Evolutionary conservation across 2,797 vertebrate genomes (phyloP), one percentile per base, ranked within the genome.

Genomic region (Melanotaenia maccullochi): DNA sequence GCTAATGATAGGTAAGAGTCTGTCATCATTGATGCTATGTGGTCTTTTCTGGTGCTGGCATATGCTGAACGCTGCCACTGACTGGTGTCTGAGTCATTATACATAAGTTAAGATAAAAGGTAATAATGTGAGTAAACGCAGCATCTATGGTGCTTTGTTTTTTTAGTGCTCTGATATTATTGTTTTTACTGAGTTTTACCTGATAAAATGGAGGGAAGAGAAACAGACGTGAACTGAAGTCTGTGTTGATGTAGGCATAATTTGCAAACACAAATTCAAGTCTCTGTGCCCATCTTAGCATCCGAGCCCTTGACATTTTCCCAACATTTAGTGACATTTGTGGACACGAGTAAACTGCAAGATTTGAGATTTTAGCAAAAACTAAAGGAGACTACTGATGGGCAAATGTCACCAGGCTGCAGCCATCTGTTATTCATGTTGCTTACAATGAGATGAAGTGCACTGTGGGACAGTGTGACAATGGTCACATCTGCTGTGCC

Each of bases 311-410:
- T 94, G 94, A 93, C 94, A 94, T 95, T 94, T 94, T 66, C 81
- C 78, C 55, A 91, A 94, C 93, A 95, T 95, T 94, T 94, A 69
- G 67, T 90, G 94, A 92, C 94, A 95, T 95, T 95, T 91, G 75
- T 82, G 78, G 72, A 90, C 85, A 90, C 81, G 61, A 89, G 87
- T 92, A 91, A 90, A 90, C 80, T 60, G 72, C 79, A 74, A 65
- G 76, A 79, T 79, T 71, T 82, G 86, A 77, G 83, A 83, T 74
- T 89, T 91, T 73, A 88, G 90, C 87, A 87, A 64, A 87, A 83
- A 74, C 76, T 60, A 74, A 76, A 42, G 60, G 64, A 81, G 81
- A 84, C 78, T 75, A 81, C 81, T 78, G 76, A 89, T 65, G 73
- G 56, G 65, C 78, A 92, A 93, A 94, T 93, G 91, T 93, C 92